Base-by-base conservation (phyloP, 2,113 vertebrate species). In the Carlito syrichta region DNA sequence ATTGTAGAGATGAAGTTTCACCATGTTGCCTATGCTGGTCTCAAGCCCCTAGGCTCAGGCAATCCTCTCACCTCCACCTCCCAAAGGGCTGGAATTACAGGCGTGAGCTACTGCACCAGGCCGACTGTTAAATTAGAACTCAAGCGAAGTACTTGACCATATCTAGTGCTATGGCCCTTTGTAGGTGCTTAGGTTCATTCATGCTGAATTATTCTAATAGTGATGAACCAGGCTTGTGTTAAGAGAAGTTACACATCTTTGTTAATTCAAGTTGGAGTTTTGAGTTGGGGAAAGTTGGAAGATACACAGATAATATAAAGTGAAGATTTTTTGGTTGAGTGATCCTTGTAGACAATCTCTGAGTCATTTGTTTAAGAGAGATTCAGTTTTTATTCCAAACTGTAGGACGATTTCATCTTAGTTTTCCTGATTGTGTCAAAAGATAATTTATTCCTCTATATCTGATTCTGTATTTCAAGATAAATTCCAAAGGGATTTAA, bases 401-500 rank as follows among this genome's bases (percentile, higher is more conserved):
- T 71, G 89, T 77, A 82, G 8, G 20, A 94, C 81, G 63, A 14
- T 54, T 74, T 95, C 40, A 66, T 66, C n/a, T 91, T 79, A 73
- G 32, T 79, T 84, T 92, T 93, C 43, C 40, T 79, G 54, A 73
- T 77, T 77, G 85, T 71, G 45, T 81, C 27, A 74, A 86, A 94
- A 62, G 52, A 66, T 90, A 82, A 82, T 83, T 78, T 68, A 60
- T 12, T 81, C 12, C 48, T 20, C 25, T 88, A 23, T 79, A 25
- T 50, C 85, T 92, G 56, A 85, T 20, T 60, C 22, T 38, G 2
- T 45, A 79, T 3, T 32, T 19, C 43, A 87, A 87, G 60, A 68
- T 73, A 88, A 96, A 73, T 78, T 88, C 45, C 58, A 95, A 90
- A 69, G 10, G 30, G 12, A 66, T 68, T 27, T 77, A 90, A 96